Conservation (phyloP, 2,888 invertebrate species). For the Leptothorax acervorum region DNA sequence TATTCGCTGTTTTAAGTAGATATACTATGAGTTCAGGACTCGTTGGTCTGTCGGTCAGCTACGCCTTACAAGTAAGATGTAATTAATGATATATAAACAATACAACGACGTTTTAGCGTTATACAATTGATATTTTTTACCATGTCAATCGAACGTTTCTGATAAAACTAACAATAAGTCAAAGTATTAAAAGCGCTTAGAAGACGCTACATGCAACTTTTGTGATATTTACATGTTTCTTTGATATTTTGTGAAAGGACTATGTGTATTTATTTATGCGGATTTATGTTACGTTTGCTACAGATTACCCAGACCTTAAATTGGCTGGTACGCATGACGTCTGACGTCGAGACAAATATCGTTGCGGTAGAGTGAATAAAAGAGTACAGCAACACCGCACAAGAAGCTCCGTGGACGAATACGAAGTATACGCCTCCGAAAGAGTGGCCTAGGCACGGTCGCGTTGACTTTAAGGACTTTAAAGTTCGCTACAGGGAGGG, state of each 20-base stretch:
- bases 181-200: background rate
- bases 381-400: slow-evolving; percentile 95
- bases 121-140: background rate
- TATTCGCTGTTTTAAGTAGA: slow-evolving; percentile 95
- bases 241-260: background rate
- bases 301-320: slow-evolving; percentile 98
- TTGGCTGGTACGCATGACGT: slow-evolving; percentile 98
- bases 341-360: slow-evolving; percentile 98
- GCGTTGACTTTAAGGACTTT: slow-evolving; percentile 92
- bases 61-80: slow-evolving; percentile 91
- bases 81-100: background rate
- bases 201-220: background rate
- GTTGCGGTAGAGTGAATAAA: slow-evolving; percentile 98
- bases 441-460: slow-evolving; percentile 94
- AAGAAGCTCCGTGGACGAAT: slow-evolving; percentile 93
- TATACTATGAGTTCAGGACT: slow-evolving; percentile 91
- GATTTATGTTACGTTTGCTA: background rate
- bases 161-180: background rate
- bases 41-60: slow-evolving; percentile 96
- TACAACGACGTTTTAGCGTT: background rate
- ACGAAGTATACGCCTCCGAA: slow-evolving; percentile 88
- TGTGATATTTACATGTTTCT: background rate
- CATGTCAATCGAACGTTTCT: background rate
- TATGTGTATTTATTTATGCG: background rate
- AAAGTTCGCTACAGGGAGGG: slow-evolving; percentile 95